Percentiles rank a stretch among this genome's conserved stretches.
Conservation (phyloP, 1,140 invertebrate species). For the Cyclina sinensis region DNA sequence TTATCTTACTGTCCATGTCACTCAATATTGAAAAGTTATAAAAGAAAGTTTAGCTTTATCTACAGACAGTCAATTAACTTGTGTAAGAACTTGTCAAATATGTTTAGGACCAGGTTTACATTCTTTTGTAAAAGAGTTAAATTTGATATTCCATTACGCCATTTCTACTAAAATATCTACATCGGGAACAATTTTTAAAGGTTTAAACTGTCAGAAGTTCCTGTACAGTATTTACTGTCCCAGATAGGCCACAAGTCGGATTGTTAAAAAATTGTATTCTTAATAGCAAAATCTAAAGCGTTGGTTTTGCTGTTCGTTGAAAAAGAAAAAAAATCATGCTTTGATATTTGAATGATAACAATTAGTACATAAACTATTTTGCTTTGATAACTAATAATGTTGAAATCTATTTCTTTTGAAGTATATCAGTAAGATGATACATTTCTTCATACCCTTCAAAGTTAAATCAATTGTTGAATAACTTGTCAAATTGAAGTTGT, state of each 20-base stretch:
- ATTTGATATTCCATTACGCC: conserved; percentile 6
- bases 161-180: too few relatives aligned
- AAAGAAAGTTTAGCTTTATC: not conserved
- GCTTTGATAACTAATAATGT: not conserved
- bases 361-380: not conserved
- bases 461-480: not conserved
- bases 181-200: too few relatives aligned
- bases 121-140: not conserved
- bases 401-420: not conserved
- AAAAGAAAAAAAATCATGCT: too few relatives aligned
- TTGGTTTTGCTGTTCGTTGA: too few relatives aligned
- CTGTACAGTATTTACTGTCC: too few relatives aligned
- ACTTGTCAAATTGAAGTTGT: not conserved
- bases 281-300: too few relatives aligned
- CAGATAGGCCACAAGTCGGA: too few relatives aligned
- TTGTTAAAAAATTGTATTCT: too few relatives aligned
- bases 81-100: not conserved
- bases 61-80: not conserved
- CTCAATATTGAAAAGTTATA: conserved; percentile 7
- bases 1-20: not conserved
- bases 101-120: not conserved
- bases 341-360: not conserved
- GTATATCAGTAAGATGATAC: not conserved
- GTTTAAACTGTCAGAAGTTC: too few relatives aligned
- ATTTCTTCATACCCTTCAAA: not conserved